phyloP scores from a whole-genome alignment of 2,888 invertebrate species.

The Periphyllus acericola region DNA sequence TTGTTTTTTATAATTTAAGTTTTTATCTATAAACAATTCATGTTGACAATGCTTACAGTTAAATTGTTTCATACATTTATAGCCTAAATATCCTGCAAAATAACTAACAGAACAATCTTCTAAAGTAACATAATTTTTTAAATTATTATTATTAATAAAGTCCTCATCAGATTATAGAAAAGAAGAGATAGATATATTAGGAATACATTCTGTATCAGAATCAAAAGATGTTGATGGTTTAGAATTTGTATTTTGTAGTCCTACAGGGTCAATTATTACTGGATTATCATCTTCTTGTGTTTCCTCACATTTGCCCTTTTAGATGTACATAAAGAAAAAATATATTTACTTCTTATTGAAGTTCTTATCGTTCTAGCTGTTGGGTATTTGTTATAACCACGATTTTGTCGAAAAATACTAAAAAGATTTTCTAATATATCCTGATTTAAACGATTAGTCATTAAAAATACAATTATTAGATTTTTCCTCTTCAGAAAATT shows the following conservation, averaged over 20 bases:
- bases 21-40: constrained; percentile 11
- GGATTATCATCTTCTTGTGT: not conserved
- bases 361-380: constrained; percentile 59
- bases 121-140: not conserved
- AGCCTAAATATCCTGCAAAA: not conserved
- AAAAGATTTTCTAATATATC: constrained; percentile 65
- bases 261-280: not conserved
- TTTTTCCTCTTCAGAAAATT: constrained; percentile 64
- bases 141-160: not conserved
- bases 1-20: constrained; percentile 13
- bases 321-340: constrained; percentile 22
- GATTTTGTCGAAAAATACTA: constrained; percentile 63
- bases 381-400: constrained; percentile 64
- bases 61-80: constrained; percentile 20
- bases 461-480: constrained; percentile 38
- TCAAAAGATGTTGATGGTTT: not conserved
- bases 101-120: constrained; percentile 2
- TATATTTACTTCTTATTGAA: constrained; percentile 41
- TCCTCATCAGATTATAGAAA: not conserved
- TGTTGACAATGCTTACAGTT: not conserved
- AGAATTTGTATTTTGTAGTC: not conserved
- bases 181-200: not conserved
- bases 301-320: not conserved
- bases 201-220: not conserved
- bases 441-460: constrained; percentile 62